A percentile compares a stretch with the other conserved stretches of the same genome.
phyloP scores from a whole-genome alignment of 2,797 vertebrate genomes.

The Loris lydekkerianus region DNA sequence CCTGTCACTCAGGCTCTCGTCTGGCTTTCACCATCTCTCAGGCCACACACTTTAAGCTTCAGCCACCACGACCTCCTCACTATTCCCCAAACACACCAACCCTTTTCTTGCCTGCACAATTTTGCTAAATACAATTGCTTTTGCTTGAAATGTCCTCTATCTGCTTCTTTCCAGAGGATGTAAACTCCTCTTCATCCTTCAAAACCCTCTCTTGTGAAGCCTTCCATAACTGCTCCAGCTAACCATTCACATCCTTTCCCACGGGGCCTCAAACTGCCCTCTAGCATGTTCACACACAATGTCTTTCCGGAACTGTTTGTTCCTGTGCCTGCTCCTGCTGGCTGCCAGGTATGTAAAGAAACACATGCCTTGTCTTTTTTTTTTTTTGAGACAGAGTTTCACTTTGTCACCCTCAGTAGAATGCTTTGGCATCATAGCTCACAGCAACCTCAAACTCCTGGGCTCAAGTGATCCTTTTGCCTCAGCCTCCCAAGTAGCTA shows the following conservation, averaged over 20 bases:
- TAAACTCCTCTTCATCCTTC: slow-evolving; percentile 53
- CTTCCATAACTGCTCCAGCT: neutral
- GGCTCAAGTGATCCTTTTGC: too few relatives aligned
- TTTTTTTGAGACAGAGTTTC: too few relatives aligned
- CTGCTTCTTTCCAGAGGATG: neutral
- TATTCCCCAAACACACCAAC: neutral
- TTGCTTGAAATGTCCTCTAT: neutral
- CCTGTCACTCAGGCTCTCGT: neutral
- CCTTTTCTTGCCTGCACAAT: neutral
- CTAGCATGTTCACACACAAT: neutral
- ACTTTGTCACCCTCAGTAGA: too few relatives aligned
- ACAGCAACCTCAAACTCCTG: too few relatives aligned
- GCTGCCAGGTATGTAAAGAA: neutral
- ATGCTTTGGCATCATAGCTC: too few relatives aligned
- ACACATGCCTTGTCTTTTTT: neutral
- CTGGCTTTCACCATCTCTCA: neutral
- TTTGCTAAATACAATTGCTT: neutral
- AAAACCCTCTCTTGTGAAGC: slow-evolving; percentile 41
- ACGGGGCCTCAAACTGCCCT: neutral
- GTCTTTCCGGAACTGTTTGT: neutral
- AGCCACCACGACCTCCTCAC: neutral
- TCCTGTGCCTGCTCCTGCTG: neutral
- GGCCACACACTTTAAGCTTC: neutral
- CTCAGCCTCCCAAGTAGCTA: too few relatives aligned
- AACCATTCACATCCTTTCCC: neutral